These are phyloP conservation scores for Dynastes hyllus DNA, from an alignment of 2,888 invertebrate species.

Conservation along the genomic window DNA sequence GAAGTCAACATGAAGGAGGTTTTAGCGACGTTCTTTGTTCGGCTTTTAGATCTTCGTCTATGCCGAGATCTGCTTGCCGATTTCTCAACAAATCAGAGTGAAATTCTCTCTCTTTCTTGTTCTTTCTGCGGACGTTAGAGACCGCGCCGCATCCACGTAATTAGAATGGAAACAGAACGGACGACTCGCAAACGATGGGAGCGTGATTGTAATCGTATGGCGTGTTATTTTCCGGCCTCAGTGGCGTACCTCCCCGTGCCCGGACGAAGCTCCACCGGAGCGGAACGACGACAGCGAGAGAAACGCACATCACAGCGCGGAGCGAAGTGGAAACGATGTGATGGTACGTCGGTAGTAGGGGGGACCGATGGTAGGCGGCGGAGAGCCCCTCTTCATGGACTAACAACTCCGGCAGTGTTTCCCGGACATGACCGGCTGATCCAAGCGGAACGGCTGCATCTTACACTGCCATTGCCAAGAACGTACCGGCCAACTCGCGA, in stretches of 20 bases:
- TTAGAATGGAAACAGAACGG: conserved; percentile 42
- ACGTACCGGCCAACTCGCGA: conserved; percentile 6
- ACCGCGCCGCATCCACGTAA: conserved; percentile 21
- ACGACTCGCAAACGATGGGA: conserved; percentile 54
- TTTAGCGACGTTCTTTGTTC: not conserved
- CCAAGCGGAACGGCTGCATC: conserved; percentile 64
- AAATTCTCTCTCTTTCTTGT: conserved; percentile 15
- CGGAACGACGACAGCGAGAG: conserved; percentile 39
- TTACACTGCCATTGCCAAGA: conserved; percentile 58
- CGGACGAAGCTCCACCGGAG: conserved; percentile 57
- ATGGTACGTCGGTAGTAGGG: not conserved
- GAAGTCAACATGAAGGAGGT: not conserved
- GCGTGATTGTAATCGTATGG: conserved; percentile 52
- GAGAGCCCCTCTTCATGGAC: conserved; percentile 64
- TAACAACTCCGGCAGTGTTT: conserved; percentile 64
- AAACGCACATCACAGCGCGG: not conserved
- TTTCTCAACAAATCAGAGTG: conserved; percentile 18
- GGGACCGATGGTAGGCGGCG: conserved; percentile 56
- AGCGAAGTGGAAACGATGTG: conserved; percentile 14
- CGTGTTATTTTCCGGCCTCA: conserved; percentile 55
- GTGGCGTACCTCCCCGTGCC: conserved; percentile 60
- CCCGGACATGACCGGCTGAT: conserved; percentile 64
- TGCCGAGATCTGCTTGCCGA: not conserved
- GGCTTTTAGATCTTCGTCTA: not conserved
- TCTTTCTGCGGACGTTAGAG: conserved; percentile 19